Base-by-base conservation (phyloP, 2,888 invertebrate genomes). In the Campaea margaritaria region DNA sequence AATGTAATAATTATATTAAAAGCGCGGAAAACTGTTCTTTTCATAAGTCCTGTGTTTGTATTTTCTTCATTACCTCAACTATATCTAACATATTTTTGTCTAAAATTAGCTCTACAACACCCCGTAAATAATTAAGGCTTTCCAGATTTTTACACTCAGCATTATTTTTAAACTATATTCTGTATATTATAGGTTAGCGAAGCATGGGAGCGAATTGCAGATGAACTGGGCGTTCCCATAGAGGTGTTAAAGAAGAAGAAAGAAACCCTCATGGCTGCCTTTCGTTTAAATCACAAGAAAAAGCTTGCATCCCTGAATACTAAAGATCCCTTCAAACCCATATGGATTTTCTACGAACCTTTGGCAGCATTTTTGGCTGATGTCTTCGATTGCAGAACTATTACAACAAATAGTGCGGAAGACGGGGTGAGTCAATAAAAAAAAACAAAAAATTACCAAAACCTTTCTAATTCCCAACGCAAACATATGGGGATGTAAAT, bases 181-280 rank as follows among this genome's bases (percentile, higher is more conserved):
- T 14, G 13, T 14, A 36, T 36, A n/a, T 16, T 54, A 10, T 13
- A 58, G 58, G 14, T 58, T 0, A 36, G 7, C 41, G 58, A 58
- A 0, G 51, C 58, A 11, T 58, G 58, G 58, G 47, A 51, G 0
- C 51, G 58, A 0, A 47, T 58, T 10, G 34, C 51, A 2, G 46
- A 27, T n/a, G 36, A 28, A 46, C 42, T 58, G 58, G 21, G 28
- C 12, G 10, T 52, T 13, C 13, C 52, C 11, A 34, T 58, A 12
- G 27, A 36, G 2, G 42, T 36, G 7, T 43, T 58, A n/a, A 58
- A 58, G 21, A 58, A 47, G 21, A 58, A 58, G 28, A 58, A 58
- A 41, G 58, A 58, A 28, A 58, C 51, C 7, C 27, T 58, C 13
- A 51, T 58, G 51, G 52, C 58, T n/a, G 51, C 58, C 5, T 58